Conservation (phyloP, 2,797 vertebrate genomes). For the Acrocephalus scirpaceus region DNA sequence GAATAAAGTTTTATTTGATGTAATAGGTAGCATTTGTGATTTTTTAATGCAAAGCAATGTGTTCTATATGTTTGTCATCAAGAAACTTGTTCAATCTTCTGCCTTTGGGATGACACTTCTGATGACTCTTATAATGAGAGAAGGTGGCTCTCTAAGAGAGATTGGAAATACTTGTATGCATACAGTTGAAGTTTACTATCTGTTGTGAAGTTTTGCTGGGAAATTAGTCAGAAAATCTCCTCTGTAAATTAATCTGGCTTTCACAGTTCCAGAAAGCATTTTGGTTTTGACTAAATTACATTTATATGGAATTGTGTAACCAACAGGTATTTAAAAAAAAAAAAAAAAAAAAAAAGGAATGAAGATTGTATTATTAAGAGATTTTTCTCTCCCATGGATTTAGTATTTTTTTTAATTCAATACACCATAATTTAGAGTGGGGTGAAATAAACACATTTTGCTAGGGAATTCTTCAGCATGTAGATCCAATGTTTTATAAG, state of each 20-base stretch:
- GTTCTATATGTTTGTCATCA: background rate
- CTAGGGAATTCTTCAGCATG: background rate
- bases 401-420: background rate
- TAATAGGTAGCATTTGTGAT: background rate
- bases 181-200: background rate
- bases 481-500: background rate
- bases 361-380: background rate
- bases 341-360: background rate
- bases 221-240: background rate
- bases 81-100: slow-evolving; percentile 16
- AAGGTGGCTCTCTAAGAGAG: background rate
- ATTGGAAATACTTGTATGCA: background rate
- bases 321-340: background rate
- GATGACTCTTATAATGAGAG: slow-evolving; percentile 8
- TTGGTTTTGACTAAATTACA: background rate
- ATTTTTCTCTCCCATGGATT: background rate
- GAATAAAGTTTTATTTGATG: slow-evolving; percentile 16
- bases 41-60: slow-evolving; percentile 11
- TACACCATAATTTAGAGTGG: background rate
- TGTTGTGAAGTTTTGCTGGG: background rate
- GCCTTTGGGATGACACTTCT: background rate
- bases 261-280: background rate
- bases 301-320: background rate
- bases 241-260: background rate
- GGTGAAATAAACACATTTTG: background rate